phyloP scores from a whole-genome alignment of 2,113 vertebrate genomes.

The Catharus minimus region DNA sequence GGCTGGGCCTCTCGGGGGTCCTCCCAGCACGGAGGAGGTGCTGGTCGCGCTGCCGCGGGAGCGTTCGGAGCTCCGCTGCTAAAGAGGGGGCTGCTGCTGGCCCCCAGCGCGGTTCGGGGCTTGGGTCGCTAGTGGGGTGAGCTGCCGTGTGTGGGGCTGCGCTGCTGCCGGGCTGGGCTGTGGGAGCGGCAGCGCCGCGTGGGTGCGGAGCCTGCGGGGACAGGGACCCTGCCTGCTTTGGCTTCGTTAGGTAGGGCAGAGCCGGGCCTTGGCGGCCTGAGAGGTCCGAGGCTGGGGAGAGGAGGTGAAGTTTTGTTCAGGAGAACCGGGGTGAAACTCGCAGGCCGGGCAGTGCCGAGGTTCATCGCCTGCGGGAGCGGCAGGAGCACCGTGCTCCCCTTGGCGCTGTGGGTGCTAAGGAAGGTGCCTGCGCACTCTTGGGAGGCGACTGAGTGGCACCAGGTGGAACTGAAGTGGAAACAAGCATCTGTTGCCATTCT shows the following conservation, averaged over 20 bases:
- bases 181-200: background rate
- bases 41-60: background rate
- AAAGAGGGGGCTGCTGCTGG: fast-evolving
- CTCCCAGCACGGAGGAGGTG: background rate
- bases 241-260: background rate
- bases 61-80: fast-evolving
- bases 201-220: background rate
- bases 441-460: background rate
- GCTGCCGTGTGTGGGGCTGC: fast-evolving
- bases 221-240: background rate
- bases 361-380: fast-evolving
- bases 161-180: fast-evolving
- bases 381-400: background rate
- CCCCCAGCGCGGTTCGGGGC: fast-evolving
- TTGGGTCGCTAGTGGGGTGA: fast-evolving
- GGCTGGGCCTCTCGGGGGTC: background rate
- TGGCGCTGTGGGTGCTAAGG: fast-evolving
- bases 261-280: background rate
- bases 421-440: fast-evolving
- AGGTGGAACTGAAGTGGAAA: background rate
- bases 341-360: background rate
- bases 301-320: background rate
- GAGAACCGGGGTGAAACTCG: background rate
- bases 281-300: fast-evolving
- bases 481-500: background rate